Evolutionary conservation across 2,113 vertebrate species (phyloP).

Genomic region (Cathartes aura): DNA sequence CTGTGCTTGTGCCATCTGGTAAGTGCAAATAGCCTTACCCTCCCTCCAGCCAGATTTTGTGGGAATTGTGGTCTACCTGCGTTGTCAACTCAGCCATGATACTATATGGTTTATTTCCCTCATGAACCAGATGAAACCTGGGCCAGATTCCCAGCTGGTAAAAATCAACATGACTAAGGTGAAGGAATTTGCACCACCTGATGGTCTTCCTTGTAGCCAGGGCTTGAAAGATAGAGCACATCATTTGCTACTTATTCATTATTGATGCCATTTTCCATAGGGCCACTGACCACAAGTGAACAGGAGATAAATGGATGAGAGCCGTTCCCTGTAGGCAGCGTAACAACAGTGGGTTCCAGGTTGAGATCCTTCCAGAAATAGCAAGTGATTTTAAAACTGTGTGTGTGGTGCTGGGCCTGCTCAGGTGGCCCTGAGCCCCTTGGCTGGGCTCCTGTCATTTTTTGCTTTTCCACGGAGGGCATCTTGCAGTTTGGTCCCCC

Average conservation of each 20-base stretch:
- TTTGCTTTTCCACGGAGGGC: background rate
- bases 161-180: background rate
- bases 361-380: background rate
- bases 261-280: background rate
- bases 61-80: background rate
- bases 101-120: background rate
- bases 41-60: background rate
- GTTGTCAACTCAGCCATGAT: background rate
- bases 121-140: background rate
- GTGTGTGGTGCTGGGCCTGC: background rate
- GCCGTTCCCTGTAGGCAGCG: background rate
- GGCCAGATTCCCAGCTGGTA: background rate
- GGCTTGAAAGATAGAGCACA: background rate
- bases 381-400: background rate
- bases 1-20: background rate
- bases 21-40: background rate
- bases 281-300: background rate
- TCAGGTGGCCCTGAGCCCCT: background rate
- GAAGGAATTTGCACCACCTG: background rate
- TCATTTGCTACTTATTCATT: background rate
- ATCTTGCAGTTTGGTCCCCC: background rate
- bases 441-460: fast-evolving
- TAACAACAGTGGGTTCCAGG: background rate
- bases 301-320: background rate
- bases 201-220: background rate